Base-by-base conservation (phyloP, 2,113 vertebrate species). In the Centropus unirufus region DNA sequence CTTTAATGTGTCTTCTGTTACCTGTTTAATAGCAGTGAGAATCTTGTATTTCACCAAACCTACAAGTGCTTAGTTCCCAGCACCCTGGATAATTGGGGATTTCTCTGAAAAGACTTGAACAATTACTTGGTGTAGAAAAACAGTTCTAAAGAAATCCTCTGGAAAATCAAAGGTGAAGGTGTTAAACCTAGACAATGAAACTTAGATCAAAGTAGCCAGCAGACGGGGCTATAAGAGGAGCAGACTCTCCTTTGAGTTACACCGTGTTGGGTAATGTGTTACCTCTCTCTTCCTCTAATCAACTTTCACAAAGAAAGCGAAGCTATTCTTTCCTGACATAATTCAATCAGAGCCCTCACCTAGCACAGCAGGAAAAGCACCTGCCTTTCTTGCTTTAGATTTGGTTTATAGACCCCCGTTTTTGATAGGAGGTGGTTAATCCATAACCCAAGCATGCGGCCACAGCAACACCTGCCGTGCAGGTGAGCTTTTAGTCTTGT, bases 181-280 rank as follows among this genome's bases (percentile, higher is more conserved):
- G 93, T 95, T 93, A 89, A 94, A 77, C n/a, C 21, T 68, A 70
- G 89, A 95, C 79, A 97, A 97, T 95, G 84, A 85, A 90, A 90
- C 79, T 95, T 85, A 91, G 91, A 97, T 97, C 90, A 96, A 97
- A 97, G 97, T 85, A 93, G 86, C 85, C 84, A 96, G 86, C 82
- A 93, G 94, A 93, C 95, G 83, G 59, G 93, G 54, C 63, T 34
- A 14, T 8, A 52, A 91, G 92, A 93, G 89, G 72, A 95, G 42
- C 51, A 83, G 80, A 64, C 73, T 96, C 95, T 95, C 81, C 93
- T 91, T 93, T 96, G 87, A 88, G 76, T 79, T 89, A 89, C 68
- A 22, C 78, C 40, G 1, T 8, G 29, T 92, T 81, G 49, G 94
- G 72, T 81, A 79, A 97, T 87, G 89, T 95, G 85, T 68, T 61